phyloP scores from a whole-genome alignment of 1,140 invertebrate species.

The Drosophila punjabiensis region DNA sequence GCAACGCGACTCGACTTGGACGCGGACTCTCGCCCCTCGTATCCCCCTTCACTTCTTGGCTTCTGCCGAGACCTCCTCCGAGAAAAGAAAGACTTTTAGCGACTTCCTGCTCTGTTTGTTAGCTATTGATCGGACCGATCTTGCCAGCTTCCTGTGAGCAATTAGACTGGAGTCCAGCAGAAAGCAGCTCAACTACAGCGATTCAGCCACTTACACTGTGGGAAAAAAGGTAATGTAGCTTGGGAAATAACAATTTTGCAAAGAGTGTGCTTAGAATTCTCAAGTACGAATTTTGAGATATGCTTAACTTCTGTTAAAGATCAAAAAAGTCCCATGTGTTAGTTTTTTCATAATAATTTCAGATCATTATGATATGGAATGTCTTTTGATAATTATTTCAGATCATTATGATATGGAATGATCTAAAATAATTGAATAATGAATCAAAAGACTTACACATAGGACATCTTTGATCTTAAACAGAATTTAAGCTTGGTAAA shows the following conservation, averaged over 20 bases:
- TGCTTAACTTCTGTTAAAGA: not conserved
- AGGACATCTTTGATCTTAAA: too few species aligned
- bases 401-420: too few species aligned
- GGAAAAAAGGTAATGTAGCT: not conserved
- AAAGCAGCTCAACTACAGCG: constrained; percentile 18
- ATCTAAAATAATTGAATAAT: too few species aligned
- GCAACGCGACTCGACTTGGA: constrained; percentile 29
- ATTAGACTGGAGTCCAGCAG: constrained; percentile 66
- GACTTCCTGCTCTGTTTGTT: constrained; percentile 38
- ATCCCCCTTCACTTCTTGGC: not conserved
- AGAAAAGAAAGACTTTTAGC: constrained; percentile 45
- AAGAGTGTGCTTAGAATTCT: not conserved
- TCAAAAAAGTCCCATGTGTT: not conserved
- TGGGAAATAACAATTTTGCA: not conserved
- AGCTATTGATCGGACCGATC: constrained; percentile 63
- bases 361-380: too few species aligned
- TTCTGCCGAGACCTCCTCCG: constrained; percentile 1
- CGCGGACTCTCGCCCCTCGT: constrained; percentile 1
- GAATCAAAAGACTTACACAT: too few species aligned
- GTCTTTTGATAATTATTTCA: not conserved
- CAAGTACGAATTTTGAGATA: not conserved
- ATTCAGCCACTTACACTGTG: constrained; percentile 23
- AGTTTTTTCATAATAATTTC: not conserved
- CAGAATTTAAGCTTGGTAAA: too few species aligned
- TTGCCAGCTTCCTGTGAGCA: constrained; percentile 72